These are phyloP conservation scores for Hypotaenidia philippensis DNA, from an alignment of 2,797 vertebrate species.

Conservation along the genomic window DNA sequence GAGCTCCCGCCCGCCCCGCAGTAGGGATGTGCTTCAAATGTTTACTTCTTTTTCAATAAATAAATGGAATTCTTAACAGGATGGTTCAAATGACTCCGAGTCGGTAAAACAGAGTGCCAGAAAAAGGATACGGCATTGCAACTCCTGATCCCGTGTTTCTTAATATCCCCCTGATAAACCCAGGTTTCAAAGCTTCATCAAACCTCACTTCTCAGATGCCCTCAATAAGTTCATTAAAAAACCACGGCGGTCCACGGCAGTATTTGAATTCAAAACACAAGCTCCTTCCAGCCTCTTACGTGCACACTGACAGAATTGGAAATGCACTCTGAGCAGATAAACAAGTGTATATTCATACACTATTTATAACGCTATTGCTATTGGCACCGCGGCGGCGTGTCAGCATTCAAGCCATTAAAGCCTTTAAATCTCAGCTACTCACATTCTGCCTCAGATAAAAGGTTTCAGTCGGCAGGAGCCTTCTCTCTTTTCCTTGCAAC, in stretches of 20 bases:
- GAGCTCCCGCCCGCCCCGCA: background rate
- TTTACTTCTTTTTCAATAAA: background rate
- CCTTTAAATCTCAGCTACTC: background rate
- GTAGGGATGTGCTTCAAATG: background rate
- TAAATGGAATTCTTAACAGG: background rate
- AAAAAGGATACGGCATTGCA: background rate
- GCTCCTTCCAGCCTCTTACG: background rate
- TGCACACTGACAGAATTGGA: background rate
- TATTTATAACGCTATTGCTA: background rate
- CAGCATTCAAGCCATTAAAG: background rate
- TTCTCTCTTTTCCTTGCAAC: background rate
- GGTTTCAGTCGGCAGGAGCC: background rate
- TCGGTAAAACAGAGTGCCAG: background rate
- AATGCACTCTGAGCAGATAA: slow-evolving; percentile 18
- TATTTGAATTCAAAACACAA: background rate
- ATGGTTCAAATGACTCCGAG: background rate
- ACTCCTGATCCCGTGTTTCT: background rate
- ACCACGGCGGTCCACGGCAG: background rate
- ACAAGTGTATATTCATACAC: background rate
- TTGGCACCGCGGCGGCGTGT: background rate
- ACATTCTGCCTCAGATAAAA: background rate
- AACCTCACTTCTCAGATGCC: slow-evolving; percentile 5
- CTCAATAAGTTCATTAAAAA: slow-evolving; percentile 26
- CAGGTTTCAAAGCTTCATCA: background rate
- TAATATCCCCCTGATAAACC: slow-evolving; percentile 1